A percentile compares a stretch with the other conserved stretches of the same genome.
Conservation (phyloP, 2,113 vertebrate species). For the Cavia porcellus region DNA sequence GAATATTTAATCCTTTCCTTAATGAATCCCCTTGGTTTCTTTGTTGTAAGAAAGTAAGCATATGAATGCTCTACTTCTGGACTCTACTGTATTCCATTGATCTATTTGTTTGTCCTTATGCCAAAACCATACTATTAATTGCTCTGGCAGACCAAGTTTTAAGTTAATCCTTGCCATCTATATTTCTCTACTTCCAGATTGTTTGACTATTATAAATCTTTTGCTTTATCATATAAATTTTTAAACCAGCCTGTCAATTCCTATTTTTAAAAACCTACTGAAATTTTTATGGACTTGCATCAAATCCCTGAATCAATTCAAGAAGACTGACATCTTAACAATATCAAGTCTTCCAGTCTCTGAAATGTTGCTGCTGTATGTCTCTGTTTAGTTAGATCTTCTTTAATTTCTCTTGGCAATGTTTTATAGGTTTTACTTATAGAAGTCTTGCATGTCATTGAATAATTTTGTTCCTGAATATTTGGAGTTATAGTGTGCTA, state of each 20-base stretch:
- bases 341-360: not conserved
- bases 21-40: not conserved
- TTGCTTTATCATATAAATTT: slow-evolving; percentile 27
- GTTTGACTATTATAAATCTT: not conserved
- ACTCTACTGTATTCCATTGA: not conserved
- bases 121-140: not conserved
- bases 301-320: not conserved
- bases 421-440: not conserved
- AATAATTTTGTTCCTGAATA: not conserved
- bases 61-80: not conserved
- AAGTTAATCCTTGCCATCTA: slow-evolving; percentile 36
- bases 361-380: not conserved
- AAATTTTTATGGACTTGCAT: not conserved
- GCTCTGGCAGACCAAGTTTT: not conserved
- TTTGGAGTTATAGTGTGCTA: not conserved
- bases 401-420: not conserved
- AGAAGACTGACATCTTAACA: not conserved
- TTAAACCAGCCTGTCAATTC: slow-evolving; percentile 37
- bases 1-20: not conserved
- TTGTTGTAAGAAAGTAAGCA: not conserved
- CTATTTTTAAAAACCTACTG: not conserved
- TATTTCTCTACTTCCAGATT: not conserved
- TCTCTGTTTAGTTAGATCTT: not conserved
- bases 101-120: not conserved
- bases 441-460: not conserved